Conservation (phyloP, 2,797 vertebrate genomes). For the Odontamblyopus rebecca region DNA sequence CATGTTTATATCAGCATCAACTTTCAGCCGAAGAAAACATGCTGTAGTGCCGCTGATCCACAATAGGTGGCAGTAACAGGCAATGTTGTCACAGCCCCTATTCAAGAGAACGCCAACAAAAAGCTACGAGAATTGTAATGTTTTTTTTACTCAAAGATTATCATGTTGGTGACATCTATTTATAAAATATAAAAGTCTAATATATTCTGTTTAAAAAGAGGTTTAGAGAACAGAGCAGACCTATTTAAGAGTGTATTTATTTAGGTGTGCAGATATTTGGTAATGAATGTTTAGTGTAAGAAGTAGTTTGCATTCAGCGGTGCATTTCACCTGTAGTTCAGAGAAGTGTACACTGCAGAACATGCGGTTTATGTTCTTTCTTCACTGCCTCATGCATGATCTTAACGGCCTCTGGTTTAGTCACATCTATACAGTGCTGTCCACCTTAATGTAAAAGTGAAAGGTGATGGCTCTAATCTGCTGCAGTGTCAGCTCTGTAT, state of each 20-base stretch:
- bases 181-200: slow-evolving; percentile 66
- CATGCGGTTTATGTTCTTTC: slow-evolving; percentile 46
- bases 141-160: slow-evolving; percentile 35
- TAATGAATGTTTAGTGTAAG: slow-evolving; percentile 50
- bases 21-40: slow-evolving; percentile 60
- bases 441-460: slow-evolving; percentile 8
- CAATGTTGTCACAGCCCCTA: slow-evolving; percentile 55
- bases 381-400: slow-evolving; percentile 64
- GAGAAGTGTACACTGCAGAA: slow-evolving; percentile 38
- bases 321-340: slow-evolving; percentile 24
- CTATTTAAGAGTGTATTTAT: slow-evolving; percentile 68
- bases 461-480: slow-evolving; percentile 3
- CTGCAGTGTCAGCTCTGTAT: slow-evolving; percentile 11
- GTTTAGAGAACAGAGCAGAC: slow-evolving; percentile 52
- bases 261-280: slow-evolving; percentile 50
- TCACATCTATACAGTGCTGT: slow-evolving; percentile 17
- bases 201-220: slow-evolving; percentile 67
- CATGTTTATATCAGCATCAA: slow-evolving; percentile 72
- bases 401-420: slow-evolving; percentile 28
- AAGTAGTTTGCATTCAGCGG: slow-evolving; percentile 24
- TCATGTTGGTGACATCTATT: slow-evolving; percentile 68
- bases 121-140: slow-evolving; percentile 39
- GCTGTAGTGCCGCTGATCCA: slow-evolving; percentile 72
- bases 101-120: slow-evolving; percentile 54
- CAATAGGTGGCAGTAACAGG: slow-evolving; percentile 79